Evolutionary conservation across 2,888 invertebrate species (phyloP).

Genomic region (Nomada hirtipes): DNA sequence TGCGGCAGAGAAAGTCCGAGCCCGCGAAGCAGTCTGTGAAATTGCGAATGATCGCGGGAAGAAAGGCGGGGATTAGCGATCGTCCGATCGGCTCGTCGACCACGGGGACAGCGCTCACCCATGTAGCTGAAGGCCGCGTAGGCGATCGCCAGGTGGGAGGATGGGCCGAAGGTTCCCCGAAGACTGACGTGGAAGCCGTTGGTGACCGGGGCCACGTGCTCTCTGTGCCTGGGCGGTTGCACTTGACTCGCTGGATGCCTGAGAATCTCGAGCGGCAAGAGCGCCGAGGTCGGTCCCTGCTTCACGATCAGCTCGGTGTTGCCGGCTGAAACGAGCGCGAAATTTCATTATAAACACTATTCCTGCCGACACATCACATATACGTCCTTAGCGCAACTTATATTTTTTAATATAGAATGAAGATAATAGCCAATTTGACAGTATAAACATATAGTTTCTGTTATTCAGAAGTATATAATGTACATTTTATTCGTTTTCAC

Average conservation of each 20-base stretch:
- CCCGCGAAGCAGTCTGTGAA: constrained; percentile 88
- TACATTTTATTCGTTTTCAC: too few species aligned
- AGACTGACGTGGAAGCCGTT: constrained; percentile 90
- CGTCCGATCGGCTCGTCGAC: neutral
- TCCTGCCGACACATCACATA: too few species aligned
- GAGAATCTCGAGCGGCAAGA: constrained; percentile 86
- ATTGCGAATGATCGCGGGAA: neutral
- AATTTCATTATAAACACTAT: neutral
- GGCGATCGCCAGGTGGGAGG: constrained; percentile 88
- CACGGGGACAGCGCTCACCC: constrained; percentile 84
- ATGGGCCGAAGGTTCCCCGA: constrained; percentile 87
- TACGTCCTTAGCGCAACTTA: too few species aligned
- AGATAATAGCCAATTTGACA: too few species aligned
- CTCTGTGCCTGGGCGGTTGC: constrained; percentile 83
- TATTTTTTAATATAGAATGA: too few species aligned
- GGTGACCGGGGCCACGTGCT: constrained; percentile 87
- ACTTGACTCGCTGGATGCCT: constrained; percentile 85
- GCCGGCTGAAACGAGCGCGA: constrained; percentile 83
- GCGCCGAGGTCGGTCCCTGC: constrained; percentile 89
- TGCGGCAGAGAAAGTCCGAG: constrained; percentile 89
- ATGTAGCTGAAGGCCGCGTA: constrained; percentile 90
- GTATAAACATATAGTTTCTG: too few species aligned
- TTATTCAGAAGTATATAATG: too few species aligned
- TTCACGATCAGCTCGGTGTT: constrained; percentile 88
- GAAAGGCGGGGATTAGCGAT: neutral